These are phyloP conservation scores for Pterostichus niger DNA, from an alignment of 2,888 invertebrate genomes.

Conservation along the genomic window DNA sequence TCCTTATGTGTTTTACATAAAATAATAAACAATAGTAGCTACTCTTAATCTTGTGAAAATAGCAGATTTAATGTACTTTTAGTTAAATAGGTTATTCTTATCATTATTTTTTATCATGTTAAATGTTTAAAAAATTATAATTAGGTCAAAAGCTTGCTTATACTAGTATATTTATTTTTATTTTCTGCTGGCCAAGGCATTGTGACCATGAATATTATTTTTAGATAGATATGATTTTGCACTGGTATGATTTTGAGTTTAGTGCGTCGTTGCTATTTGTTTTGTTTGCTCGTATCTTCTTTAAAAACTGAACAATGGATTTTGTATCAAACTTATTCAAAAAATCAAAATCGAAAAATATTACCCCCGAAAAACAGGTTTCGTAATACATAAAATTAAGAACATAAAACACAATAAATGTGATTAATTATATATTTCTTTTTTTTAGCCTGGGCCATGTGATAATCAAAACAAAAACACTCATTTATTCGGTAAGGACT, in stretches of 20 bases:
- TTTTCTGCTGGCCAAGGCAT: constrained; percentile 43
- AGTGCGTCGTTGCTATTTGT: constrained; percentile 43
- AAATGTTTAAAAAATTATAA: constrained; percentile 13
- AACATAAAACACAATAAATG: neutral
- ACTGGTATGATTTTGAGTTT: constrained; percentile 50
- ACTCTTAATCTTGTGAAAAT: too few relatives aligned
- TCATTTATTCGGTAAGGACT: constrained; percentile 49
- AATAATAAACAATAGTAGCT: too few relatives aligned
- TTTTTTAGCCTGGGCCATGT: constrained; percentile 25
- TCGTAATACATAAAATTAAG: constrained; percentile 4
- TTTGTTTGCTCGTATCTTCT: constrained; percentile 6
- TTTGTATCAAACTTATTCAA: constrained; percentile 61
- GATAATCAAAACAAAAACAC: constrained; percentile 33
- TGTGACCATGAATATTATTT: constrained; percentile 63
- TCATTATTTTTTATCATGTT: neutral
- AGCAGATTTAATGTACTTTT: too few relatives aligned
- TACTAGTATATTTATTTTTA: constrained; percentile 40
- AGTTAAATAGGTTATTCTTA: too few relatives aligned
- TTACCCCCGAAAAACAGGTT: constrained; percentile 6
- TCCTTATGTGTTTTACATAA: neutral
- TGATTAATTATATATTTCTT: constrained; percentile 15
- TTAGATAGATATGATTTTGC: constrained; percentile 49
- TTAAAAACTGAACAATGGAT: constrained; percentile 47
- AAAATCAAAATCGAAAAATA: constrained; percentile 54
- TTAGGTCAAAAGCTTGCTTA: constrained; percentile 20